phyloP scores from a whole-genome alignment of 2,113 vertebrate species.

The Lophotis ruficrista region DNA sequence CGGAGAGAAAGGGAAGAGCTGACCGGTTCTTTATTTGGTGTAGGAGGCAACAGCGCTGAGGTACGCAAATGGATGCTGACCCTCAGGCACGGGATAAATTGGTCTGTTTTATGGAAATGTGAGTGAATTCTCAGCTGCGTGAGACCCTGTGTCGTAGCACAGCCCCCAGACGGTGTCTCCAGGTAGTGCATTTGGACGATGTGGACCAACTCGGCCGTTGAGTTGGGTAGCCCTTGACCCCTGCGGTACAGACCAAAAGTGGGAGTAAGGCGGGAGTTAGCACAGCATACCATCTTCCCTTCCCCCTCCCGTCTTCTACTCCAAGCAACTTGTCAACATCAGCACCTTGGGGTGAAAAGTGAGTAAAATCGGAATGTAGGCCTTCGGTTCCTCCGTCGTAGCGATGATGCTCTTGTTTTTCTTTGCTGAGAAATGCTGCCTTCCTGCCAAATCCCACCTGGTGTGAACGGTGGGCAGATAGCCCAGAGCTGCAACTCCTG shows the following conservation, averaged over 20 bases:
- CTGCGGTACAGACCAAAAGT: rapidly evolving
- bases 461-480: not conserved
- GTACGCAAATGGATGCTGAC: not conserved
- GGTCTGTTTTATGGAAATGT: not conserved
- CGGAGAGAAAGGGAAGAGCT: not conserved
- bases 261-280: not conserved
- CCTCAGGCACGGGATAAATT: rapidly evolving
- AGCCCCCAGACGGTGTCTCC: rapidly evolving
- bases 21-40: rapidly evolving
- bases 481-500: not conserved
- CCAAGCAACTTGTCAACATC: not conserved
- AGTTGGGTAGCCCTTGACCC: not conserved
- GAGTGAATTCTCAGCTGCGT: not conserved
- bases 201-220: not conserved
- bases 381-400: rapidly evolving
- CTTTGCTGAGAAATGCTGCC: not conserved
- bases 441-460: not conserved
- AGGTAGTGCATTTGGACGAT: rapidly evolving
- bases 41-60: not conserved
- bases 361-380: not conserved
- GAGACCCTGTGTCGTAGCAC: too few relatives aligned
- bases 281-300: not conserved
- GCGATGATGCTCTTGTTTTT: not conserved
- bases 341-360: not conserved
- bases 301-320: rapidly evolving